phyloP scores from a whole-genome alignment of 2,113 vertebrate genomes.

The Bagarius yarrelli region DNA sequence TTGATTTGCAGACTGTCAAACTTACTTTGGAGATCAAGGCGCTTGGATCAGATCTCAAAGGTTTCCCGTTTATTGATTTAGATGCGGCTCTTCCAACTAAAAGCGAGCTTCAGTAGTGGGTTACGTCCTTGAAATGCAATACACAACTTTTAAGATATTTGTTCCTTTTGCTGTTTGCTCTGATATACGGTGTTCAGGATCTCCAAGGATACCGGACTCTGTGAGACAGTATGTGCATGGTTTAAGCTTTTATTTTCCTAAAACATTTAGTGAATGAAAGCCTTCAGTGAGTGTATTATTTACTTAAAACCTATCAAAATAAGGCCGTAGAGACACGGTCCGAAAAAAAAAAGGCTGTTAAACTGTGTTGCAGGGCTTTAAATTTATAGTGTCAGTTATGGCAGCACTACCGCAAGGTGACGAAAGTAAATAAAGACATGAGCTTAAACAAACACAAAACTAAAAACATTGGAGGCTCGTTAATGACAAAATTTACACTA shows the following conservation, averaged over 20 bases:
- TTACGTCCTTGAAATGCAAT: constrained; percentile 58
- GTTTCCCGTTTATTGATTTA: constrained; percentile 51
- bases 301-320: constrained; percentile 63
- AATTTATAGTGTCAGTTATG: constrained; percentile 57
- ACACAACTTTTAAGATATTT: constrained; percentile 50
- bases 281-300: constrained; percentile 66
- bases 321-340: constrained; percentile 56
- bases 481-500: neutral
- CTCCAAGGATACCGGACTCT: constrained; percentile 23
- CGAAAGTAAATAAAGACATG: constrained; percentile 62
- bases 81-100: constrained; percentile 50
- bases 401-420: constrained; percentile 60
- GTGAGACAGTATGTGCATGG: constrained; percentile 1
- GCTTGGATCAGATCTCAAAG: constrained; percentile 57
- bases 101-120: constrained; percentile 36
- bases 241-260: constrained; percentile 44
- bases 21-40: constrained; percentile 61
- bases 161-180: constrained; percentile 44
- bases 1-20: constrained; percentile 73
- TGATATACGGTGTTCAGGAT: constrained; percentile 44
- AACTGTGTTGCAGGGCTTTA: constrained; percentile 60
- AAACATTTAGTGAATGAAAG: constrained; percentile 56
- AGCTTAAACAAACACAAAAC: constrained; percentile 51
- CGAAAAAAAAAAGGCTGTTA: constrained; percentile 56
- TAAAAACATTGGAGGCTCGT: neutral